phyloP scores from a whole-genome alignment of 2,113 vertebrate genomes.

The Nibea coibor region DNA sequence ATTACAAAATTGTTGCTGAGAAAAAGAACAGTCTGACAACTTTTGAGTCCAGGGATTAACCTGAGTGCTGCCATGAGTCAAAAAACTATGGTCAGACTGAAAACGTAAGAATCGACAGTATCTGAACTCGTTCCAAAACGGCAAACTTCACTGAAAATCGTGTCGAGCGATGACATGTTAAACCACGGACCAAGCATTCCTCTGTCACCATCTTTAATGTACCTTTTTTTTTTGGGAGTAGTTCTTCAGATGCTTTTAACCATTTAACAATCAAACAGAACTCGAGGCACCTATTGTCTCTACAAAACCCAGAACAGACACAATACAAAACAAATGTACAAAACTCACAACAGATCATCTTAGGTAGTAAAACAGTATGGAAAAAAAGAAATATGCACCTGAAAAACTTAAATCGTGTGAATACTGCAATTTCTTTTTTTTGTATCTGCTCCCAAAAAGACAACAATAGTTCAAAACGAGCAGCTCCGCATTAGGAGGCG shows the following conservation, averaged over 20 bases:
- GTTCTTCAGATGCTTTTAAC: slow-evolving; percentile 55
- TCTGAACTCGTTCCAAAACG: slow-evolving; percentile 24
- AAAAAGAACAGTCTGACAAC: slow-evolving; percentile 56
- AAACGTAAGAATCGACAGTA: slow-evolving; percentile 20
- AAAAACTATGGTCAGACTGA: slow-evolving; percentile 31
- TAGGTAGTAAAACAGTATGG: slow-evolving; percentile 81
- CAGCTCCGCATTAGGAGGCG: slow-evolving; percentile 84
- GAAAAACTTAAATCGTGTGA: slow-evolving; percentile 83
- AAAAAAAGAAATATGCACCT: slow-evolving; percentile 77
- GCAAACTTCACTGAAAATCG: slow-evolving; percentile 34
- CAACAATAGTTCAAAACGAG: slow-evolving; percentile 80
- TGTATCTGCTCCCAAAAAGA: slow-evolving; percentile 74
- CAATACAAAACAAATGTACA: slow-evolving; percentile 79
- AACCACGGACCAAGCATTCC: slow-evolving; percentile 74
- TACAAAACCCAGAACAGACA: slow-evolving; percentile 72
- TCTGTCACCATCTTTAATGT: slow-evolving; percentile 62
- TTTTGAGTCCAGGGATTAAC: slow-evolving; percentile 50
- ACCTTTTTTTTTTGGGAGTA: slow-evolving; percentile 58
- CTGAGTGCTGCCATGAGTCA: slow-evolving; percentile 42
- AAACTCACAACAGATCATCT: slow-evolving; percentile 79
- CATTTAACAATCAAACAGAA: slow-evolving; percentile 62
- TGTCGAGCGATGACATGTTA: slow-evolving; percentile 75
- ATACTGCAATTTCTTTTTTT: slow-evolving; percentile 85
- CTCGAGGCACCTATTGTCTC: slow-evolving; percentile 76
- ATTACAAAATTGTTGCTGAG: slow-evolving; percentile 66